Evolutionary conservation across 2,797 vertebrate species (phyloP).

Genomic region (Capromys pilorides): DNA sequence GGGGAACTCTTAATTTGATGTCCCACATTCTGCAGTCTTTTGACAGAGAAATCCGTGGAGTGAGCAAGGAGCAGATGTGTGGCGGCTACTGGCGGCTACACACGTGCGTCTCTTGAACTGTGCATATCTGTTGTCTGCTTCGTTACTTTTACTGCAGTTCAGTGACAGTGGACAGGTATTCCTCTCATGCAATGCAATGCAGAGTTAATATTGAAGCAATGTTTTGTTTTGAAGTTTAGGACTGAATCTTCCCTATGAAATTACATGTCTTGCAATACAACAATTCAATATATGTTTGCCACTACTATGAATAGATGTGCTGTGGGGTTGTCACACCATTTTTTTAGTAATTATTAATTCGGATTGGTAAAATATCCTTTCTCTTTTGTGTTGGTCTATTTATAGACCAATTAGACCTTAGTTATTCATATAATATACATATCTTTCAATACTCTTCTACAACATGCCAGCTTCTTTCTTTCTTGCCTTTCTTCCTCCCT

Average conservation of each 20-base stretch:
- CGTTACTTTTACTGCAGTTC: background rate
- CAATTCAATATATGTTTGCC: background rate
- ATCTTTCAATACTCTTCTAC: background rate
- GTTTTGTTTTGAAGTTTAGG: background rate
- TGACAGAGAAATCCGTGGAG: background rate
- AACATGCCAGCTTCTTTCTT: background rate
- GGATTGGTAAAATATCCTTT: constrained; percentile 9
- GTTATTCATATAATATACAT: background rate
- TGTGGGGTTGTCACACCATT: background rate
- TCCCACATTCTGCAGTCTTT: background rate
- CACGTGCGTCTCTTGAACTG: background rate
- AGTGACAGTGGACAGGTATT: background rate
- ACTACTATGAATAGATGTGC: background rate
- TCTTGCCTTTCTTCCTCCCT: too few species aligned
- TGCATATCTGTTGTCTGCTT: background rate
- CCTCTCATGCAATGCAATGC: background rate
- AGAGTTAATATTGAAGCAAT: background rate
- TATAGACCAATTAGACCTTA: background rate
- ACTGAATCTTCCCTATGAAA: constrained; percentile 16
- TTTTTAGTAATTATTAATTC: constrained; percentile 30
- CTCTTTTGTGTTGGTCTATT: background rate
- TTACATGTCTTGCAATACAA: background rate
- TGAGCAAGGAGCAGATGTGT: background rate
- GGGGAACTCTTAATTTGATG: background rate
- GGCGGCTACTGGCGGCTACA: background rate